phyloP scores from a whole-genome alignment of 2,888 invertebrate species.

The Apodemia zela region DNA sequence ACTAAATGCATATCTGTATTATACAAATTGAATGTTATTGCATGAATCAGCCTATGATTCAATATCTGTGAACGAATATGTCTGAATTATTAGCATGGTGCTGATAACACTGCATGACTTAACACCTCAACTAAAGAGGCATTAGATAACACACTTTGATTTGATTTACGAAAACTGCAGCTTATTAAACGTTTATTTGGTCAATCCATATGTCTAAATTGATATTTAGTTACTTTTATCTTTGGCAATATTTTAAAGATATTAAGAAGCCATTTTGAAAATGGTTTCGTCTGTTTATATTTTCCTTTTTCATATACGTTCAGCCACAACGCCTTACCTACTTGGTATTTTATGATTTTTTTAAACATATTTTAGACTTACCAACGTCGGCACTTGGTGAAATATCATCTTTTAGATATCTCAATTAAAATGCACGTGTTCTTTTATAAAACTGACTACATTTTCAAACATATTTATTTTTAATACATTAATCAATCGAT shows the following conservation, averaged over 20 bases:
- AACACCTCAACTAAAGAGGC: conserved; percentile 12
- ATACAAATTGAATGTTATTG: conserved; percentile 36
- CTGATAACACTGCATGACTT: conserved; percentile 10
- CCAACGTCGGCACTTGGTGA: too few relatives aligned
- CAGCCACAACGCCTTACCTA: too few relatives aligned
- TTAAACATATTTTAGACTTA: too few relatives aligned
- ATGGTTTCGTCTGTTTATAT: too few relatives aligned
- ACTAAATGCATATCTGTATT: conserved; percentile 38
- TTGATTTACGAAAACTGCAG: conserved; percentile 4
- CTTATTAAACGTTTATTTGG: not conserved
- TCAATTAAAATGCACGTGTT: too few relatives aligned
- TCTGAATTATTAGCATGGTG: conserved; percentile 3
- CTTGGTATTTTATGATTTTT: too few relatives aligned
- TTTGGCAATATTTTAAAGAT: not conserved
- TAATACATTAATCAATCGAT: too few relatives aligned
- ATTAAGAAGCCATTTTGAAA: too few relatives aligned
- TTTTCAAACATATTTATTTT: too few relatives aligned
- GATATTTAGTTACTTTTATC: not conserved
- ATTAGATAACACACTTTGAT: conserved; percentile 9
- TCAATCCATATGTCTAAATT: not conserved
- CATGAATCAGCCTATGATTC: conserved; percentile 46
- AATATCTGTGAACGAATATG: conserved; percentile 21
- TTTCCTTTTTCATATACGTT: too few relatives aligned
- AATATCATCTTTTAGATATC: too few relatives aligned
- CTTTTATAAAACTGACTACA: too few relatives aligned